Evolutionary conservation across 2,888 invertebrate species (phyloP).

Genomic region (Chrysomela aeneicollis): DNA sequence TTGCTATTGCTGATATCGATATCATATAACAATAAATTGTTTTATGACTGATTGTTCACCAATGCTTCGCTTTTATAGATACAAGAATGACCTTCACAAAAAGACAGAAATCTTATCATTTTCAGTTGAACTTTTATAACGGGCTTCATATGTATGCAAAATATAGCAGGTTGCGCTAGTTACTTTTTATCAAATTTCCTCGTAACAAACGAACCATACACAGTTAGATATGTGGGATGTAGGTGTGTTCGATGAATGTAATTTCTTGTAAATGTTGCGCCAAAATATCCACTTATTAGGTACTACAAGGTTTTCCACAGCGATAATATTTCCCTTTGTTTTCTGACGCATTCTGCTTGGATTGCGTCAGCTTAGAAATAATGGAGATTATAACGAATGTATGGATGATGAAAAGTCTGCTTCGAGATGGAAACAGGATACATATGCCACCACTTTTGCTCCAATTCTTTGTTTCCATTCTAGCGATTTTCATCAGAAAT

Average conservation of each 20-base stretch:
- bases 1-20: conserved; percentile 7
- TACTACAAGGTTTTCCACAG: no score
- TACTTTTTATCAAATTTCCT: conserved; percentile 18
- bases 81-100: conserved; percentile 24
- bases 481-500: no score
- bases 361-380: no score
- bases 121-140: conserved; percentile 30
- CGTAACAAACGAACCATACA: neutral
- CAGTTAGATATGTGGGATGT: conserved; percentile 13
- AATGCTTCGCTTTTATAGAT: conserved; percentile 31
- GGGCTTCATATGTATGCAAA: conserved; percentile 29
- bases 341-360: no score
- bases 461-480: no score
- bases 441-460: no score
- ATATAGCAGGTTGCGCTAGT: conserved; percentile 16
- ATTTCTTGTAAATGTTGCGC: neutral
- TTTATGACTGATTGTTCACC: conserved; percentile 15
- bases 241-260: conserved; percentile 15
- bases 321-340: no score
- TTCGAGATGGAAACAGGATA: no score
- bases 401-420: no score
- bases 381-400: no score
- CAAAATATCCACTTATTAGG: neutral
- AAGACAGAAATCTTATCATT: conserved; percentile 28
- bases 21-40: conserved; percentile 15